Conservation (phyloP, 2,113 vertebrate genomes). For the Entomyzon cyanotis region DNA sequence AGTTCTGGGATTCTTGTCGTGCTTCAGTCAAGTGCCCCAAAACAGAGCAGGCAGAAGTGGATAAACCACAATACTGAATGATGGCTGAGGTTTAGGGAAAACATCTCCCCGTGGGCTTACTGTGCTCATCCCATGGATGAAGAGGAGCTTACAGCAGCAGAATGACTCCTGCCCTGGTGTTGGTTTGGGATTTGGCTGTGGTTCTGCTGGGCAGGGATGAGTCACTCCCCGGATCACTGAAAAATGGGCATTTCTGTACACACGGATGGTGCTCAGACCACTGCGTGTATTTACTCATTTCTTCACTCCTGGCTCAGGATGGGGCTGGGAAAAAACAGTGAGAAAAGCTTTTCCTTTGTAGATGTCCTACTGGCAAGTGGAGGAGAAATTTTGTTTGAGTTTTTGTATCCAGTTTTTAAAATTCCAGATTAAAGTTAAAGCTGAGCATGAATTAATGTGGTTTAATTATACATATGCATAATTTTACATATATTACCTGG, state of each 20-base stretch:
- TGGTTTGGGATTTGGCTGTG: rapidly evolving
- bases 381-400: not conserved
- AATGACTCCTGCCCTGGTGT: rapidly evolving
- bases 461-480: not conserved
- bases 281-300: not conserved
- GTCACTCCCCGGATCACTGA: not conserved
- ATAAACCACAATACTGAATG: not conserved
- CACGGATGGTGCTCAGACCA: not conserved
- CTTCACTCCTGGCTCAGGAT: not conserved
- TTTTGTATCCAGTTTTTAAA: not conserved
- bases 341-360: not conserved
- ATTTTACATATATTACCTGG: not conserved
- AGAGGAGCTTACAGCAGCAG: not conserved
- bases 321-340: not conserved
- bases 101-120: not conserved
- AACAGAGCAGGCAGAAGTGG: not conserved
- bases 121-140: not conserved
- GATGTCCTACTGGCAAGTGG: not conserved
- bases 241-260: rapidly evolving
- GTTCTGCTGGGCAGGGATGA: not conserved
- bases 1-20: not conserved
- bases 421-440: not conserved
- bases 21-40: not conserved
- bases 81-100: not conserved
- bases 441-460: not conserved